Evolutionary conservation across 2,888 invertebrate species (phyloP).

Genomic region (Xylocampa areola): DNA sequence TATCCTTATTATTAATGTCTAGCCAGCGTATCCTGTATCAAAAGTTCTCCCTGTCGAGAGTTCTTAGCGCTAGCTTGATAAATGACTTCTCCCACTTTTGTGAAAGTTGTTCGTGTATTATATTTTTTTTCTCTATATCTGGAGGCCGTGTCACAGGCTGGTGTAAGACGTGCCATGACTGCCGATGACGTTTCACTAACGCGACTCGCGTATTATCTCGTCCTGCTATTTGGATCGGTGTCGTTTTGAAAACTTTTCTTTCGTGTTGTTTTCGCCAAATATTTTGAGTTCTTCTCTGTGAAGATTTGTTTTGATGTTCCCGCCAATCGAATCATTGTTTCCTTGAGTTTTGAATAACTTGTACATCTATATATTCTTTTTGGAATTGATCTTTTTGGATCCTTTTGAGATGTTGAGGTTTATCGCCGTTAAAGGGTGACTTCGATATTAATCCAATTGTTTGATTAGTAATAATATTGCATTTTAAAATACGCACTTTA

Average conservation of each 20-base stretch:
- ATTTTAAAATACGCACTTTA: neutral
- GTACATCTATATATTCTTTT: constrained; percentile 19
- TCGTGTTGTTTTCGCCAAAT: constrained; percentile 55
- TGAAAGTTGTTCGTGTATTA: constrained; percentile 80
- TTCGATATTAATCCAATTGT: too few relatives aligned
- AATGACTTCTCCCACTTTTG: constrained; percentile 87
- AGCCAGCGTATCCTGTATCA: constrained; percentile 86
- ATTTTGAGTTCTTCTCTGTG: constrained; percentile 43
- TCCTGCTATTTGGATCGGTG: constrained; percentile 71
- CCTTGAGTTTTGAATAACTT: constrained; percentile 15
- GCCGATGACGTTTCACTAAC: constrained; percentile 73
- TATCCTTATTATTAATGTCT: constrained; percentile 89
- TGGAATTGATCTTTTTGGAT: too few relatives aligned
- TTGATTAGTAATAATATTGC: too few relatives aligned
- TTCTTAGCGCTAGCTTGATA: constrained; percentile 88
- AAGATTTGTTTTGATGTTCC: constrained; percentile 46
- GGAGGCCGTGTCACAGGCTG: constrained; percentile 72
- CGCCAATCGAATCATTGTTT: constrained; percentile 21
- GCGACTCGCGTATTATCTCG: constrained; percentile 68
- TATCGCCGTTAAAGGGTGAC: too few relatives aligned
- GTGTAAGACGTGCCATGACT: constrained; percentile 75
- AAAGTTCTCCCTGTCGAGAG: constrained; percentile 87
- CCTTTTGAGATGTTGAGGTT: too few relatives aligned
- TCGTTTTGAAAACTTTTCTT: constrained; percentile 64
- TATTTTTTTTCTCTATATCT: constrained; percentile 73